Percentiles rank a stretch among this genome's conserved stretches.
phyloP scores from a whole-genome alignment of 2,888 invertebrate genomes.

The Catocala fraxini region DNA sequence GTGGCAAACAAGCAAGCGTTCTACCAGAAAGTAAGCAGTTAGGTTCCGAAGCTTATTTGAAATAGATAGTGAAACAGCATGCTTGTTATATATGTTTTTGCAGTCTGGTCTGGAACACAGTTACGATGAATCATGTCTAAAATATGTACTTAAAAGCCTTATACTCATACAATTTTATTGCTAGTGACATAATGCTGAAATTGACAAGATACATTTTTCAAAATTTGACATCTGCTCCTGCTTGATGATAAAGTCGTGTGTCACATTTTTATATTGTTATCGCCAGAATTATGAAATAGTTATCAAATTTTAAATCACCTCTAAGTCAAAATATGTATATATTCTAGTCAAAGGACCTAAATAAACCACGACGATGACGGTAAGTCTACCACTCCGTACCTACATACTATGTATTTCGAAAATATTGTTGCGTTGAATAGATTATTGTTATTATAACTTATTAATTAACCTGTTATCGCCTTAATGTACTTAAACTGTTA shows the following conservation, averaged over 20 bases:
- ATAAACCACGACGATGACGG: conserved; percentile 34
- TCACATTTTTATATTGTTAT: background rate
- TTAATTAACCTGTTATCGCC: conserved; percentile 7
- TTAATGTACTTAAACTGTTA: conserved; percentile 5
- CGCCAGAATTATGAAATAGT: conserved; percentile 21
- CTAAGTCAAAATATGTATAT: conserved; percentile 25
- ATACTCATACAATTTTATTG: background rate
- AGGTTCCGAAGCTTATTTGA: too few species aligned
- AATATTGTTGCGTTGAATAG: conserved; percentile 17
- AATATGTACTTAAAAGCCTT: background rate
- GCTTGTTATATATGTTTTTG: too few species aligned
- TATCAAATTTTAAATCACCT: background rate
- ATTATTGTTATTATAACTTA: conserved; percentile 23
- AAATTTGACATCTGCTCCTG: background rate
- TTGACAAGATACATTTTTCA: background rate
- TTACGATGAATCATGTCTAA: background rate
- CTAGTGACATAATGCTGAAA: background rate
- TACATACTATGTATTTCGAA: background rate
- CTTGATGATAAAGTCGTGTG: conserved; percentile 2
- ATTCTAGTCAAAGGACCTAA: conserved; percentile 17
- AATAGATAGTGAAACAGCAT: too few species aligned
- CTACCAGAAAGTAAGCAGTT: too few species aligned
- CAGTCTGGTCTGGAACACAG: background rate
- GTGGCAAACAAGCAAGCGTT: too few species aligned
- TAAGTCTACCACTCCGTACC: conserved; percentile 29